A percentile compares a stretch with the other conserved stretches of the same genome.
These are phyloP conservation scores for Hydrolagus colliei DNA, from an alignment of 2,797 vertebrate species.

Conservation along the genomic window DNA sequence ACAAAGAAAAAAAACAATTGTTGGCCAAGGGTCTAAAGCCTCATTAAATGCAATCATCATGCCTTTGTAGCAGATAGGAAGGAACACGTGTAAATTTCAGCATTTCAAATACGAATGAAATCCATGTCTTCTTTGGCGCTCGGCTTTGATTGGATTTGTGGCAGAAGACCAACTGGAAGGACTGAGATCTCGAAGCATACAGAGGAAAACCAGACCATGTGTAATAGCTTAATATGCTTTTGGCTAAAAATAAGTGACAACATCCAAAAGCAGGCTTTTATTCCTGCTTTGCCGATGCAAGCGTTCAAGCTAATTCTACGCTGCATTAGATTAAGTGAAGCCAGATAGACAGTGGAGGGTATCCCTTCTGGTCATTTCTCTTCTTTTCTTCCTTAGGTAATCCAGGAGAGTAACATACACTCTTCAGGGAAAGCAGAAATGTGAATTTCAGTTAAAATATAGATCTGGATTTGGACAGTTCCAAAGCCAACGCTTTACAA, in stretches of 20 bases:
- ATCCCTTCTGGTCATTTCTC: neutral
- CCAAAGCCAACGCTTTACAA: too few relatives aligned
- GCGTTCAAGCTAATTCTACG: neutral
- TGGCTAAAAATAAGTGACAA: neutral
- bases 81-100: conserved; percentile 2
- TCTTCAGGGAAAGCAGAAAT: too few relatives aligned
- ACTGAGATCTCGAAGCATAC: neutral
- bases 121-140: neutral
- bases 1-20: neutral
- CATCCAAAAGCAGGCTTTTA: neutral
- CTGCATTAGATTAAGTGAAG: neutral
- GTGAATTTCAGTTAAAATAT: too few relatives aligned
- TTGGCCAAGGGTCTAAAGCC: conserved; percentile 13
- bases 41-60: neutral
- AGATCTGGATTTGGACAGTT: too few relatives aligned
- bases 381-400: too few relatives aligned
- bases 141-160: neutral
- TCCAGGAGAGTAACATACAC: too few relatives aligned
- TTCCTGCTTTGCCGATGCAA: neutral
- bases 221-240: too few relatives aligned
- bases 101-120: neutral
- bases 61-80: neutral
- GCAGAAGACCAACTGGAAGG: neutral
- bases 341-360: neutral
- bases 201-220: neutral